Base-by-base conservation (phyloP, 2,113 vertebrate species). In the Sisor rabdophorus region DNA sequence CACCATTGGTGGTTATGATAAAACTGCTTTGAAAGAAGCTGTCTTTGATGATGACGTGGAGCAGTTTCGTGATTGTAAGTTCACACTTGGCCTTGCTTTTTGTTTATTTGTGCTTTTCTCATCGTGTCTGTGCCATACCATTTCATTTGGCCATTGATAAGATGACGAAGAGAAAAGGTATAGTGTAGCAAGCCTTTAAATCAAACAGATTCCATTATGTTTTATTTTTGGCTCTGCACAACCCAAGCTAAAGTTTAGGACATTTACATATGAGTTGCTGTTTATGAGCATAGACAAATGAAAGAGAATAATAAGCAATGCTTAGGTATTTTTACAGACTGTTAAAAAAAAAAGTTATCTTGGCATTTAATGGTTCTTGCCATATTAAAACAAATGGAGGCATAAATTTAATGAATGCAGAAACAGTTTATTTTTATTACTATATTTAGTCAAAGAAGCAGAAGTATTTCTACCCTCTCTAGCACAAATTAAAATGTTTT, bases 31-130 rank as follows among this genome's bases (percentile, higher is more conserved):
- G 83, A 98, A 98, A 84, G 97, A 98, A 86, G 97, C 97, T 0
- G 94, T 99, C 80, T 99, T 99, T 0, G 97, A 98, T 8, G 97
- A 99, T 0, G 97, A 99, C 58, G 95, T 98, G 92, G 97, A 98
- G 83, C 97, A 99, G 87, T 94, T 99, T 64, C 90, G 95, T 17
- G 96, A 98, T 71, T 95, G 97, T 98, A 87, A 87, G 91, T 89
- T 58, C 52, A 12, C 55, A 26, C 24, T 48, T 59, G 24, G 10
- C 11, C 11, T n/a, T 64, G 2, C 28, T 2, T 11, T 60, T 20
- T 9, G 28, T 72, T 22, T 5, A 75, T 44, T 76, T 20, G 58
- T 47, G 22, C 48, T 13, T 11, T 58, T 48, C 30, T 68, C 65
- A 68, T 58, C 40, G 63, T 79, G 68, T 74, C 64, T 67, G 56